These are phyloP conservation scores for Harpagoxenus sublaevis DNA, from an alignment of 2,888 invertebrate species.

Conservation along the genomic window DNA sequence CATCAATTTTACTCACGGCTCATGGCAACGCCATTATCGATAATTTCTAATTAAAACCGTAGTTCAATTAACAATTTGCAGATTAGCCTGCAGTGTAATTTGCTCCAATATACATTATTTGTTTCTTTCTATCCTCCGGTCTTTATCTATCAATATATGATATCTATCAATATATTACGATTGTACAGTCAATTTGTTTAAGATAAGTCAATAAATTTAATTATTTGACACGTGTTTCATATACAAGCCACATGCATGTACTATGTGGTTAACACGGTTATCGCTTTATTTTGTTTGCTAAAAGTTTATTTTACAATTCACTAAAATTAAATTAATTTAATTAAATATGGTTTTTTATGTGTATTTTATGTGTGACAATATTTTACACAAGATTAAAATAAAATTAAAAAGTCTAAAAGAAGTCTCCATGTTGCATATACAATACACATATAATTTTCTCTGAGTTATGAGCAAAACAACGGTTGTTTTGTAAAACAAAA, in stretches of 20 bases:
- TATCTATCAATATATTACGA: neutral
- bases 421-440: too few species aligned
- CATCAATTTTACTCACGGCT: constrained; percentile 11
- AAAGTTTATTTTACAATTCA: neutral
- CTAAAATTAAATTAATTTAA: neutral
- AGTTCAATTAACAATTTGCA: neutral
- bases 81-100: neutral
- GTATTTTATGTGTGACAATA: too few species aligned
- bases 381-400: too few species aligned
- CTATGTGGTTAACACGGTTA: neutral
- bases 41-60: constrained; percentile 23
- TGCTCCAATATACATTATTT: neutral
- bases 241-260: neutral
- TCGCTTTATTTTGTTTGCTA: neutral
- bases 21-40: neutral
- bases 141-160: neutral
- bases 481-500: too few species aligned
- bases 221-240: neutral
- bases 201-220: neutral
- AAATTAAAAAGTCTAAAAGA: too few species aligned
- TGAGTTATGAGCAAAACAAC: too few species aligned
- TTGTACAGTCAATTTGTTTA: neutral
- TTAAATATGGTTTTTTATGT: neutral
- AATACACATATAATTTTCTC: too few species aligned
- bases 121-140: neutral